Evolutionary conservation across 2,113 vertebrate genomes (phyloP).

Genomic region (Nerophis ophidion): DNA sequence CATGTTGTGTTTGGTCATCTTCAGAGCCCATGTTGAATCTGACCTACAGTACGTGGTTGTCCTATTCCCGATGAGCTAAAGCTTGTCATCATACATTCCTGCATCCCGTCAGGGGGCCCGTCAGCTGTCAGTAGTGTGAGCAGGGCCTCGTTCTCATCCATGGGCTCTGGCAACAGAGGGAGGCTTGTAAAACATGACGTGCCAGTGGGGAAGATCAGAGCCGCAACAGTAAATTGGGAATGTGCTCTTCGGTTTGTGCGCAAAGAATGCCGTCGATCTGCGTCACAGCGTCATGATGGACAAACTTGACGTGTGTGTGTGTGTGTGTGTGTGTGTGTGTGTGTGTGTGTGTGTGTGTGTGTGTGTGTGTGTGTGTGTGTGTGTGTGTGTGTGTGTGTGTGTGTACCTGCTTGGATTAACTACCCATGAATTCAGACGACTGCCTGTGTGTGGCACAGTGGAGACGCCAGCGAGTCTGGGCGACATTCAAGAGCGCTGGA

Average conservation of each 20-base stretch:
- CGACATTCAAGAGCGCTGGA: constrained; percentile 48
- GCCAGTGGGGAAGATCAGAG: constrained; percentile 43
- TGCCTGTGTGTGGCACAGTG: constrained; percentile 28
- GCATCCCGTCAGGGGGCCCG: constrained; percentile 26
- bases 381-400: neutral
- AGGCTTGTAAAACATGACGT: constrained; percentile 53
- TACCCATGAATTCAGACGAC: constrained; percentile 35
- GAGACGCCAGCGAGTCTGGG: constrained; percentile 74
- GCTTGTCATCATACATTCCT: constrained; percentile 38
- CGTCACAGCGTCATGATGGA: constrained; percentile 50
- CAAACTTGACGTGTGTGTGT: constrained; percentile 26
- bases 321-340: constrained; percentile 19
- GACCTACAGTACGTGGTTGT: constrained; percentile 8
- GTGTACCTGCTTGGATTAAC: constrained; percentile 33
- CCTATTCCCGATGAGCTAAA: constrained; percentile 26
- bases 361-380: too few species aligned
- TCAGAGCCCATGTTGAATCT: constrained; percentile 8
- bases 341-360: constrained; percentile 7
- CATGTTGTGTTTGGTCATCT: neutral
- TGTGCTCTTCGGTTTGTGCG: constrained; percentile 42
- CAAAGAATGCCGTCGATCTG: constrained; percentile 61
- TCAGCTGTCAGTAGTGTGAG: constrained; percentile 30
- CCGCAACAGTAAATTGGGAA: constrained; percentile 37
- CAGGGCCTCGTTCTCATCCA: neutral
- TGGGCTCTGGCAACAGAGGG: constrained; percentile 29